Evolutionary conservation across 2,797 vertebrate species (phyloP), one percentile per base, ranked within the genome.

Genomic region (Acipenser ruthenus): DNA sequence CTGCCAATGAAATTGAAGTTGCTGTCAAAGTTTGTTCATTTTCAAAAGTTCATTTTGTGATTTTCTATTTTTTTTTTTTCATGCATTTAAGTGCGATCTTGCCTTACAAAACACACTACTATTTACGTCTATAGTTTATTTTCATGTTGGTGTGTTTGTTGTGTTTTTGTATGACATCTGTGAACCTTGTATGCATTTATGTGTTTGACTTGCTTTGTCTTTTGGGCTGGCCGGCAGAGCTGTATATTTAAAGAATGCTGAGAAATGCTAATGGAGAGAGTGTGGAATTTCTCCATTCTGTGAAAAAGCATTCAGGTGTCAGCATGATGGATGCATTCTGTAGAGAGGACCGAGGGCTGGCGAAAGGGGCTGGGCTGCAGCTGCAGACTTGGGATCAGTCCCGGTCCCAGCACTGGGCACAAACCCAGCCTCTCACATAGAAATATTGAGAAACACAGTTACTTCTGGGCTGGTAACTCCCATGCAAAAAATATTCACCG

Each of bases 321-420:
- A 61, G 49, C 68, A 63, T 81, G 77, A 80, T 74, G 73, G 79
- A 82, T 71, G 70, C 65, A 69, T 79, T 77, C 77, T 72, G 50
- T 59, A 61, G 68, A 77, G 7, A 68, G 1, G 64, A 74, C 67
- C 64, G 37, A 51, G 18, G 58, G 10, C 9, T 11, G 59, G 47
- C n/a, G 7, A 18, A 51, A 67, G 12, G 23, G 60, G 60, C 13
- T 18, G 51, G 18, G 60, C 51, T 12, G 13, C 61, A 49, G 66
- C 50, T 8, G 66, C 2, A 50, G 37, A 37, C 5, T 37, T 37
- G 37, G 51, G 66, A 51, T 59, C 47, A 49, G 50, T 12, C 9
- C 37, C 6, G 53, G 53, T 12, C 65, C 65, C 10, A 60, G 55
- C 48, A 15, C 23, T 56, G 10, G 12, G 11, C 64, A 48, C 10